These are phyloP conservation scores for Lithosia quadra DNA, from an alignment of 2,888 invertebrate species.

Conservation along the genomic window DNA sequence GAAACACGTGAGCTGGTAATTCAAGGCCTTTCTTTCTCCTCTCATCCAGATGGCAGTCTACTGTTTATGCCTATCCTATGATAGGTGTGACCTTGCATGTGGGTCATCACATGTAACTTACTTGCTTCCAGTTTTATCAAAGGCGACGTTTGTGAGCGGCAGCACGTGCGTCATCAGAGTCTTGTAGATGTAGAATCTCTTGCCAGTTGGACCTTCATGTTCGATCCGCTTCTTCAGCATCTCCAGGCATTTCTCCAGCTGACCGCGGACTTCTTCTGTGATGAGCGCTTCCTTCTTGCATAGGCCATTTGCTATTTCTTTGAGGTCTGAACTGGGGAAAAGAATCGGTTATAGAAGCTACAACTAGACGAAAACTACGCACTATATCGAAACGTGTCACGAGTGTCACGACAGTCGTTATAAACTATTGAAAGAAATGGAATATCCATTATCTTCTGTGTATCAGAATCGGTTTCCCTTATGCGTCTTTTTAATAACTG, in stretches of 20 bases:
- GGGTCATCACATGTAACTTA: conserved; percentile 48
- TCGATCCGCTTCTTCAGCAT: conserved; percentile 89
- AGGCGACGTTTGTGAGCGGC: conserved; percentile 91
- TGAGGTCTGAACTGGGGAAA: conserved; percentile 83
- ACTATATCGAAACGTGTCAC: no score
- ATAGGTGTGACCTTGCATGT: background rate
- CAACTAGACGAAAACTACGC: no score
- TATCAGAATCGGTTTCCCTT: no score
- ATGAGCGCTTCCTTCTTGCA: conserved; percentile 85
- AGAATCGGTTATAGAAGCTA: conserved; percentile 6
- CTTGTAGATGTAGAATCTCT: conserved; percentile 89
- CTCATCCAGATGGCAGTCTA: no score
- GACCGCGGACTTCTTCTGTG: conserved; percentile 85
- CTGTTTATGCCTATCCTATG: no score
- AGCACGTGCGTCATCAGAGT: conserved; percentile 89
- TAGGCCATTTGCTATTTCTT: conserved; percentile 82
- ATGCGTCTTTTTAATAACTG: no score
- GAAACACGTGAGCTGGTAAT: no score
- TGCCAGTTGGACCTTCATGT: conserved; percentile 86
- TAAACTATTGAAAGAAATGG: no score
- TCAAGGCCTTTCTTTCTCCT: no score
- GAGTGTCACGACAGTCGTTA: no score
- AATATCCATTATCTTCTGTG: no score
- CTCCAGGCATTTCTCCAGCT: conserved; percentile 87
- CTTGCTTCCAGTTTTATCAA: conserved; percentile 90